Evolutionary conservation across 1,140 invertebrate genomes (phyloP), one percentile per base, ranked within the genome.

Genomic region (Chironomus striatipennis): DNA sequence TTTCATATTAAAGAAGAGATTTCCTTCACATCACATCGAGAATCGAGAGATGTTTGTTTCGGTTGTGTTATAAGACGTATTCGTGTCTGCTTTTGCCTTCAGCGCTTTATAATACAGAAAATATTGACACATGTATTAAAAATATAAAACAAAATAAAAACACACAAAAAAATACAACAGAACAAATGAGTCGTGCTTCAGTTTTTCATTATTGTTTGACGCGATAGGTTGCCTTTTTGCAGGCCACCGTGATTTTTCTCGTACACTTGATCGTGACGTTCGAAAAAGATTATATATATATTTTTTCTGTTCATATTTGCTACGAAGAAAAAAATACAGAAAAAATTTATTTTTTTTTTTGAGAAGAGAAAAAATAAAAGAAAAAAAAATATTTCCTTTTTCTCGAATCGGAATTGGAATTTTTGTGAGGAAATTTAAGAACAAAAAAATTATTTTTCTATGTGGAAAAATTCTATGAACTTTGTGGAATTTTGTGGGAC

Each of bases 71-170:
- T 10, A 7, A 1, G 47, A 7, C 1, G 2, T 10, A 57, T n/a
- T 57, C 47, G 47, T 67, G 43, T 47, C 43, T 47, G 43, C 43
- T 47, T 20, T 17, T 17, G 64, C 17, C 18, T 18, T 7, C 65
- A 10, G 17, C 18, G 6, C 18, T 70, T 20, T 20, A 18, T 70
- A 67, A 18, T 17, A 70, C 65, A 57, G 65, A 17, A 18, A 17
- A 70, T 70, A 70, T 70, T 70, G 65, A 70, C 65, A 70, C 65
- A 70, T 70, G 65, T 70, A 70, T 70, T 18, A 70, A 70, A 20
- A n/a, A 18, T 70, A 70, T 70, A 70, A 70, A 70, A 70, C 65
- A 70, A 70, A 70, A 70, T 70, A 70, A 70, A 70, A 70, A 70
- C 65, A 70, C 65, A 70, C 17, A 70, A 70, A 70, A 18, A 18